Base-by-base conservation (phyloP, 2,888 invertebrate species). In the Ferdinandea cuprea region DNA sequence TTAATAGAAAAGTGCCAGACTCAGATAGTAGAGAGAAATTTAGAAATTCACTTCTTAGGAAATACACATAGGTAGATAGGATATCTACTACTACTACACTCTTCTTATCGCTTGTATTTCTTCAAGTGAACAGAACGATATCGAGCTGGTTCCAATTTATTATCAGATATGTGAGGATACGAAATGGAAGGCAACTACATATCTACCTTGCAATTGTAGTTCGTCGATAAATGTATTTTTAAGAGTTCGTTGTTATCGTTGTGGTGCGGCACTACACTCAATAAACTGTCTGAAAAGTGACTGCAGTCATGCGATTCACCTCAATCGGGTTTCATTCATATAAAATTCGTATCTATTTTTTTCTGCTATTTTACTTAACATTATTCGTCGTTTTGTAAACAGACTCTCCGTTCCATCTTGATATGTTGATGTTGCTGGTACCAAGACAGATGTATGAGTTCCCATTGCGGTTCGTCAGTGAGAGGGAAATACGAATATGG, bases 231-330 rank as follows among this genome's bases (percentile, higher is more conserved):
- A n/a, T n/a, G n/a, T n/a, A n/a, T n/a, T n/a, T 54, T 72, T 21
- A 37, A 44, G 63, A 65, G 21, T 37, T 21, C 48, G 28, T 35
- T 40, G 21, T n/a, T 74, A 56, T 40, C 74, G 52, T 58, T 74
- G 74, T 50, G 58, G n/a, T n/a, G n/a, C 66, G 35, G 40, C 56
- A 15, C 19, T 30, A 56, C 30, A 46, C 74, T 65, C 74, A 58
- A 58, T 74, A 63, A 74, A 58, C 42, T 50, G 66, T 61, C 68
- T 61, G 37, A 68, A 69, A 68, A 54, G 61, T 68, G 68, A 68
- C 59, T 59, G 68, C 59, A 76, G 52, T 52, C 71, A 59, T 61
- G 59, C 52, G 59, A 61, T 68, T 61, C 46, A 61, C 68, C 61
- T 77, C 76, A 77, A 77, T 68, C 68, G 69, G 54, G 15, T 19